phyloP scores from a whole-genome alignment of 2,113 vertebrate genomes.

The Actenoides hombroni region DNA sequence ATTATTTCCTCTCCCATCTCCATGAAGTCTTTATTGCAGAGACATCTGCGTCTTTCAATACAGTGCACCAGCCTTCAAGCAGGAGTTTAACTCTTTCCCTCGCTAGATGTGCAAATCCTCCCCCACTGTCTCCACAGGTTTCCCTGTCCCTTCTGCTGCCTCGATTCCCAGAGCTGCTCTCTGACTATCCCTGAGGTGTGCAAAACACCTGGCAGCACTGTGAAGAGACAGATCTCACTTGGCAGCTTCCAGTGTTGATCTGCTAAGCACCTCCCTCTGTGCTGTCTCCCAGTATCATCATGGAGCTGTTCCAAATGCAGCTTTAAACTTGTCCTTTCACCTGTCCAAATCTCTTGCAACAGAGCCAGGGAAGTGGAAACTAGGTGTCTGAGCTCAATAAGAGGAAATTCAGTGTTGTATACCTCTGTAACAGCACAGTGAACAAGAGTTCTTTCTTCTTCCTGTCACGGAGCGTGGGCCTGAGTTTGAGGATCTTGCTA shows the following conservation, averaged over 20 bases:
- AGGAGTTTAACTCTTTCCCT: background rate
- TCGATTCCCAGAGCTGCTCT: background rate
- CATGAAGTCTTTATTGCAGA: background rate
- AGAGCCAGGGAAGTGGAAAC: background rate
- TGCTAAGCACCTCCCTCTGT: slow-evolving; percentile 17
- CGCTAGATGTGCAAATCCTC: background rate
- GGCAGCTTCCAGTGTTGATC: slow-evolving; percentile 41
- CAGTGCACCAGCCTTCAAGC: background rate
- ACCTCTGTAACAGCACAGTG: background rate
- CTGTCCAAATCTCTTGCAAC: background rate
- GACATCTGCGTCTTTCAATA: background rate
- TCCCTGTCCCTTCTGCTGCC: background rate
- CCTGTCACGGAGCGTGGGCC: background rate
- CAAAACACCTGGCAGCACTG: slow-evolving; percentile 49
- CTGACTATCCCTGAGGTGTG: background rate
- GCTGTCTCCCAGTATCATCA: background rate
- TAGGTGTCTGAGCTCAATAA: background rate
- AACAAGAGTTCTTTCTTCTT: background rate
- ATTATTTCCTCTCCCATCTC: background rate
- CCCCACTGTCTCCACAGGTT: background rate
- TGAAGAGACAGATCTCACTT: slow-evolving; percentile 26
- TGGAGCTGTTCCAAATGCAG: slow-evolving; percentile 21
- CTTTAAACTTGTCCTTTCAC: background rate
- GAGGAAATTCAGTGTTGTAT: background rate
- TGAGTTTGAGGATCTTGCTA: background rate